These are phyloP conservation scores for Drosophila eugracilis DNA, from an alignment of 1,140 invertebrate species.

Conservation along the genomic window DNA sequence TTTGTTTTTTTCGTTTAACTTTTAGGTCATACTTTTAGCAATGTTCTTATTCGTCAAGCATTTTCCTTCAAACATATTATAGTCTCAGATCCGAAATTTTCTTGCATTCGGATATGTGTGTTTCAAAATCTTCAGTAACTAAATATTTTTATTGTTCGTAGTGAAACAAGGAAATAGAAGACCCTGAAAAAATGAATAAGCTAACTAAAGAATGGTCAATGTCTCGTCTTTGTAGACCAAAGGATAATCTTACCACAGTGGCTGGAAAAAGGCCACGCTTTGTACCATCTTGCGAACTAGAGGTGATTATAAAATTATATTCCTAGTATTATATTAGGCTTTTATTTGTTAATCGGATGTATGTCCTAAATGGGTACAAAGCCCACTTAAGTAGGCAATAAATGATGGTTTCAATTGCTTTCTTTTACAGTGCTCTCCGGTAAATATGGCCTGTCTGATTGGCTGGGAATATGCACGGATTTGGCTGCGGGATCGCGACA, in stretches of 20 bases:
- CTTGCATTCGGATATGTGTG: background rate
- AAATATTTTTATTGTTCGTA: background rate
- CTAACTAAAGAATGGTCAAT: slow-evolving; percentile 48
- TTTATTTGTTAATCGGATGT: no score
- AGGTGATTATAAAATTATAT: slow-evolving; percentile 25
- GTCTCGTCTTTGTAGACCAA: slow-evolving; percentile 28
- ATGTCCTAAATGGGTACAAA: no score
- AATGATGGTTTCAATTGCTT: background rate
- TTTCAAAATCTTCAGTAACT: background rate
- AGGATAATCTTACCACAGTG: slow-evolving; percentile 55
- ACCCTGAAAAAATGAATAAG: slow-evolving; percentile 7
- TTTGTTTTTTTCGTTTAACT: background rate
- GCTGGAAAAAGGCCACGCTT: slow-evolving; percentile 30
- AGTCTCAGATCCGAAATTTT: background rate
- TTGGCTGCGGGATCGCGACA: slow-evolving; percentile 60
- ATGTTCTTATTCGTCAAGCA: background rate
- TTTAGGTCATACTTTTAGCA: background rate
- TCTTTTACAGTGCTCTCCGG: slow-evolving; percentile 18
- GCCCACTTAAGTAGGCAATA: slow-evolving; percentile 6
- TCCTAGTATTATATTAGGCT: no score
- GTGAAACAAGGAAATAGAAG: background rate
- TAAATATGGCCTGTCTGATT: slow-evolving; percentile 41
- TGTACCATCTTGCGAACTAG: slow-evolving; percentile 41
- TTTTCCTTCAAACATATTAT: slow-evolving; percentile 16
- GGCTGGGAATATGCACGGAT: slow-evolving; percentile 66